phyloP scores from a whole-genome alignment of 1,140 invertebrate species.

The Cyclargus thomasi region DNA sequence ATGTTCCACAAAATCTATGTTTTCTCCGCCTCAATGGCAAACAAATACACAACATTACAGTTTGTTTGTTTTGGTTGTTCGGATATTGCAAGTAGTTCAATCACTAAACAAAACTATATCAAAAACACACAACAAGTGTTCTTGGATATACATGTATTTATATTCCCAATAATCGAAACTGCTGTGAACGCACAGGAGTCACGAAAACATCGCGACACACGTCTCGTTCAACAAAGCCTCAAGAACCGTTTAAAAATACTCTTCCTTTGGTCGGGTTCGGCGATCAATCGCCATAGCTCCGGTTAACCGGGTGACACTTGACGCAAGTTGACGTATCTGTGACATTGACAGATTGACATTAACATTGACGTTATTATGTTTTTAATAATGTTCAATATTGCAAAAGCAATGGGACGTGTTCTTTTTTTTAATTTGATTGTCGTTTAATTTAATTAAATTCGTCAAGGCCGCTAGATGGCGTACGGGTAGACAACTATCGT shows the following conservation, averaged over 20 bases:
- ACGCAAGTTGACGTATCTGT: not conserved
- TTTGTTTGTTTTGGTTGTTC: slow-evolving; percentile 42
- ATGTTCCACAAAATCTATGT: slow-evolving; percentile 37
- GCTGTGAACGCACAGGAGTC: slow-evolving; percentile 68
- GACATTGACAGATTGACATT: not conserved
- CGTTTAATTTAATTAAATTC: no score
- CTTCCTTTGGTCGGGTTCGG: not conserved
- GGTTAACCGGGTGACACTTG: not conserved
- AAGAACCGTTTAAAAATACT: slow-evolving; percentile 40
- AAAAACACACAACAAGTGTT: slow-evolving; percentile 28
- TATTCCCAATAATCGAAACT: slow-evolving; percentile 18
- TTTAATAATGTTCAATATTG: not conserved
- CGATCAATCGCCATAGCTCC: slow-evolving; percentile 4
- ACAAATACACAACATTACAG: slow-evolving; percentile 57
- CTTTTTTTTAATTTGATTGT: not conserved
- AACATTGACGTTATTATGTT: no score
- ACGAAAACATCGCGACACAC: slow-evolving; percentile 50
- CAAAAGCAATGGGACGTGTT: not conserved
- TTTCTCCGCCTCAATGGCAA: slow-evolving; percentile 45
- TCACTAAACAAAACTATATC: slow-evolving; percentile 26
- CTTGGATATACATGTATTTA: slow-evolving; percentile 24
- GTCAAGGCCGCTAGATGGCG: no score
- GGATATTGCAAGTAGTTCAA: slow-evolving; percentile 29
- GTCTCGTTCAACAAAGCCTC: slow-evolving; percentile 52
- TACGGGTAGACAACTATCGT: no score